A percentile compares a stretch with the other conserved stretches of the same genome.
phyloP scores from a whole-genome alignment of 2,113 vertebrate species.

The Melanotaenia duboulayi region DNA sequence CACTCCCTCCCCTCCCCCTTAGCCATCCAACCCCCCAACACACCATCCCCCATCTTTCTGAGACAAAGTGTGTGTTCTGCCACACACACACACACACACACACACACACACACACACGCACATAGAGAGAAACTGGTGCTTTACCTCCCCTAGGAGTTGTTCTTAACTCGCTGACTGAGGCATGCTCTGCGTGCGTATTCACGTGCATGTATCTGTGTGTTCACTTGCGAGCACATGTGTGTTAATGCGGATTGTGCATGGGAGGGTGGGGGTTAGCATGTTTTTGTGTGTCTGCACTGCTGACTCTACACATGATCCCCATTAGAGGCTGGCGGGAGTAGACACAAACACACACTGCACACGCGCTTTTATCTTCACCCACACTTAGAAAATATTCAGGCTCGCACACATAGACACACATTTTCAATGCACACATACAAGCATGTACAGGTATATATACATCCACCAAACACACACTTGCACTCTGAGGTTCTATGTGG shows the following conservation, averaged over 20 bases:
- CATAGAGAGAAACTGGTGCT: constrained; percentile 60
- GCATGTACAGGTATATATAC: constrained; percentile 30
- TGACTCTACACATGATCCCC: constrained; percentile 85
- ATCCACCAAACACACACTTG: constrained; percentile 17
- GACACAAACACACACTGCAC: constrained; percentile 54
- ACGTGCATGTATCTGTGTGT: constrained; percentile 30
- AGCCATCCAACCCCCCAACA: constrained; percentile 20
- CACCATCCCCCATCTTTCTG: constrained; percentile 60
- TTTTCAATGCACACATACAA: not conserved
- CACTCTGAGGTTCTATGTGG: constrained; percentile 61
- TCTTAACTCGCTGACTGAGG: constrained; percentile 81
- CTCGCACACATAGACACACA: not conserved
- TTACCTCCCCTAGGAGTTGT: constrained; percentile 77
- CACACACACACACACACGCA: constrained; percentile 31
- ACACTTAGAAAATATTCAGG: constrained; percentile 4
- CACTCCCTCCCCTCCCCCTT: constrained; percentile 47
- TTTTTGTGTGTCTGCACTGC: constrained; percentile 80
- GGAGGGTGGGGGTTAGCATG: constrained; percentile 74
- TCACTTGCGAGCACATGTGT: constrained; percentile 24
- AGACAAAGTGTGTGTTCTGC: constrained; percentile 65
- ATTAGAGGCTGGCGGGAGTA: constrained; percentile 80
- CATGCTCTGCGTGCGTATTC: constrained; percentile 53
- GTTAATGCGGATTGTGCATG: constrained; percentile 62
- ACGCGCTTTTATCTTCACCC: constrained; percentile 39
- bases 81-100: constrained; percentile 28